Evolutionary conservation across 2,113 vertebrate genomes (phyloP).

Genomic region (Puma concolor): DNA sequence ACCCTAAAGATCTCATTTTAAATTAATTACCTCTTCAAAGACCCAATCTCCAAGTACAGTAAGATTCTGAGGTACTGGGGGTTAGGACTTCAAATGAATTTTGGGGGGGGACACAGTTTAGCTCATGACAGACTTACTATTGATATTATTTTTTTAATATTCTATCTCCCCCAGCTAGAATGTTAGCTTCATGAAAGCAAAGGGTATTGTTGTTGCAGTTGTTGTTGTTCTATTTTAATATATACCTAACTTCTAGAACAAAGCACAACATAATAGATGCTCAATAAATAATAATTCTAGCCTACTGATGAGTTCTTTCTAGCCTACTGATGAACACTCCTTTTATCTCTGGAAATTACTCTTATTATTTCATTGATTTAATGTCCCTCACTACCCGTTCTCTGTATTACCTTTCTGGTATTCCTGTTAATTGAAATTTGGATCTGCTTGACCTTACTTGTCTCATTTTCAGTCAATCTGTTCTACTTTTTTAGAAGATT

Average conservation of each 20-base stretch:
- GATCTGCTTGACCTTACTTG: background rate
- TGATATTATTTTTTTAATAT: background rate
- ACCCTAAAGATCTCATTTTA: background rate
- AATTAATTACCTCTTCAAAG: background rate
- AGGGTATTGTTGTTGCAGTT: background rate
- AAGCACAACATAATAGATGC: background rate
- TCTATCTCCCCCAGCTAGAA: background rate
- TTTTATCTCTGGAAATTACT: background rate
- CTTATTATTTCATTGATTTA: background rate
- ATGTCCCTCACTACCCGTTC: background rate
- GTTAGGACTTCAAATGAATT: background rate
- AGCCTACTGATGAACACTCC: background rate
- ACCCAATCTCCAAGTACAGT: background rate
- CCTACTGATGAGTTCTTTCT: background rate
- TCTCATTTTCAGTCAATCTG: background rate
- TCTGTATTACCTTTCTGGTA: background rate
- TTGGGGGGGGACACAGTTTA: background rate
- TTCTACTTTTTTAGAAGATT: background rate
- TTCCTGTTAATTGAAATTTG: background rate
- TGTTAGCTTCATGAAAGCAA: background rate
- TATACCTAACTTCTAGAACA: background rate
- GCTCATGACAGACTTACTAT: background rate
- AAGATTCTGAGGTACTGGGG: background rate
- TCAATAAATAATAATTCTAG: background rate
- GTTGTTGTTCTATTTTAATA: background rate